Percentiles rank a stretch among this genome's conserved stretches.
phyloP scores from a whole-genome alignment of 1,140 invertebrate genomes.

The Drosophila sulfurigaster region DNA sequence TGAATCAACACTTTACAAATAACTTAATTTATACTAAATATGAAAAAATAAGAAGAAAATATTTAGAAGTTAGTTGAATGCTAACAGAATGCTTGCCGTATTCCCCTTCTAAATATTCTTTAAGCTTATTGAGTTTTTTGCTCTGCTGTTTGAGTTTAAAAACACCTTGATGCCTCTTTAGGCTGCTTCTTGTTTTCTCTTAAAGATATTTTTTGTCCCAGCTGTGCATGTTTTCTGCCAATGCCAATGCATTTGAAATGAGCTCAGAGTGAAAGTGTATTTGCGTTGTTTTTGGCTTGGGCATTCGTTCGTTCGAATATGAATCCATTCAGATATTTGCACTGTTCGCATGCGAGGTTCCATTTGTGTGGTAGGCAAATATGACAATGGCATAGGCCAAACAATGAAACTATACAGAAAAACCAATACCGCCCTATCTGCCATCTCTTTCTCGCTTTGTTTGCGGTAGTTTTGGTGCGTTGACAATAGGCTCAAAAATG shows the following conservation, averaged over 20 bases:
- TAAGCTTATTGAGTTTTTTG: no score
- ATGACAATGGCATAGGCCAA: constrained; percentile 12
- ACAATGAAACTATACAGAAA: constrained; percentile 23
- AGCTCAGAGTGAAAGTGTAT: constrained; percentile 18
- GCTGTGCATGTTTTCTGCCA: not conserved
- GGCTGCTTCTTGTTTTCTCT: no score
- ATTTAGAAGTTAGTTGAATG: no score
- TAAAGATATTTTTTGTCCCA: no score
- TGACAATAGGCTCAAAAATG: constrained; percentile 28
- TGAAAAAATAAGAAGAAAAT: no score
- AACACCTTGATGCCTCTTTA: no score
- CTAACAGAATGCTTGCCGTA: no score
- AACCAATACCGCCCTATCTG: constrained; percentile 19
- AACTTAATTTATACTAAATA: no score
- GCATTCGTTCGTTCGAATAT: constrained; percentile 6
- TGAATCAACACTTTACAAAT: no score
- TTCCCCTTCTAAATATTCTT: no score
- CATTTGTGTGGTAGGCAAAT: constrained; percentile 11
- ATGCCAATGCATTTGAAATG: not conserved
- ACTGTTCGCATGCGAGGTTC: constrained; percentile 9
- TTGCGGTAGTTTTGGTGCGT: constrained; percentile 22
- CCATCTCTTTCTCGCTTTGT: not conserved
- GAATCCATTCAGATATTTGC: constrained; percentile 35
- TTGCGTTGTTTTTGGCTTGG: not conserved
- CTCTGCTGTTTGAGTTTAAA: no score